These are phyloP conservation scores for Cheilosia variabilis DNA, from an alignment of 2,888 invertebrate genomes.

Conservation along the genomic window DNA sequence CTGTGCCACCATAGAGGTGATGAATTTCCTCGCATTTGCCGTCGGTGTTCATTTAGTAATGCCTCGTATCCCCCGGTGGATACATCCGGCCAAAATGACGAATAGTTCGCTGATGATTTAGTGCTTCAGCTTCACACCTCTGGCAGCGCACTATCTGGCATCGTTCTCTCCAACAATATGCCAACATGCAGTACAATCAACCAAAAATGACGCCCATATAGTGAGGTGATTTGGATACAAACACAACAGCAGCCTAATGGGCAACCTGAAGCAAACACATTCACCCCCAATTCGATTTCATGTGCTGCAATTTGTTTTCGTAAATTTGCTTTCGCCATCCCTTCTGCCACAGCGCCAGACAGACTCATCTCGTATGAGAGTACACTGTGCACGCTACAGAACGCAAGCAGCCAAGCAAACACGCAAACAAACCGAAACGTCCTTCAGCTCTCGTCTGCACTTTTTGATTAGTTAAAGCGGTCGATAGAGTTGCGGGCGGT, in stretches of 20 bases:
- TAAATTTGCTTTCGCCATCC: slow-evolving; percentile 50
- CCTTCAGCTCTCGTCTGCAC: slow-evolving; percentile 35
- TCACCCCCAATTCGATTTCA: slow-evolving; percentile 61
- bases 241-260: slow-evolving; percentile 55
- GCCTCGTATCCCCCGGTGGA: slow-evolving; percentile 39
- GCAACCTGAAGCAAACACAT: slow-evolving; percentile 62
- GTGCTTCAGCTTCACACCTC: slow-evolving; percentile 46
- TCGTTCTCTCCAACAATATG: slow-evolving; percentile 6
- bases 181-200: slow-evolving; percentile 43
- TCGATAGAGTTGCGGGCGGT: background rate
- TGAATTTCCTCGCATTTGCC: slow-evolving; percentile 44
- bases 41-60: slow-evolving; percentile 45
- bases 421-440: slow-evolving; percentile 30
- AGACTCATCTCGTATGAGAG: background rate
- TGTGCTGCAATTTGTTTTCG: slow-evolving; percentile 54
- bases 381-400: slow-evolving; percentile 1
- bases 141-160: background rate
- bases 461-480: slow-evolving; percentile 44
- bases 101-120: slow-evolving; percentile 65
- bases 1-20: slow-evolving; percentile 1
- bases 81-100: slow-evolving; percentile 37
- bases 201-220: slow-evolving; percentile 54
- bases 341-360: slow-evolving; percentile 14
- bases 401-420: background rate
- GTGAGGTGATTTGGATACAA: slow-evolving; percentile 59